These are phyloP conservation scores for Nycteola revayana DNA, from an alignment of 2,888 invertebrate genomes.

Conservation along the genomic window DNA sequence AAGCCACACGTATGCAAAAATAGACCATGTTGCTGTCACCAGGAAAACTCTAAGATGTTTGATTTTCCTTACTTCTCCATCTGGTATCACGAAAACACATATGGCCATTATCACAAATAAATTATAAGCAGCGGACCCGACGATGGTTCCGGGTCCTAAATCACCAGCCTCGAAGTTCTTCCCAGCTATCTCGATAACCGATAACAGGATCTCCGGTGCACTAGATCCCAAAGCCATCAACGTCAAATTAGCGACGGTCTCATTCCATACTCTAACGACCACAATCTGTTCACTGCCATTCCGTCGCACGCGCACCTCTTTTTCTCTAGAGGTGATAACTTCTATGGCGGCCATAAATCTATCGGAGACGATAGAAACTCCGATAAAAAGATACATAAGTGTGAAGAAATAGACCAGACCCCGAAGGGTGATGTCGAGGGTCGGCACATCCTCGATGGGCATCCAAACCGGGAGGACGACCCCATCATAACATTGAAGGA, in stretches of 20 bases:
- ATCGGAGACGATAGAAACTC: conserved; percentile 99
- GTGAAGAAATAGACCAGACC: conserved; percentile 94
- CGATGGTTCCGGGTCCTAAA: conserved; percentile 98
- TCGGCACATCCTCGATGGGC: conserved; percentile 89
- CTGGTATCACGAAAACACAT: conserved; percentile 95
- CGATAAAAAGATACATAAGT: conserved; percentile 97
- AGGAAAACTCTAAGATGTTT: conserved; percentile 98
- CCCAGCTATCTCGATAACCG: conserved; percentile 98
- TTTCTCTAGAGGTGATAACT: conserved; percentile 98
- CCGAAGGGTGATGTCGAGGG: conserved; percentile 90
- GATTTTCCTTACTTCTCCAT: conserved; percentile 94
- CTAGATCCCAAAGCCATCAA: conserved; percentile 99
- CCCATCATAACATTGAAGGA: conserved; percentile 88
- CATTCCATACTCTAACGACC: conserved; percentile 98
- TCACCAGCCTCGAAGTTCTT: conserved; percentile 98
- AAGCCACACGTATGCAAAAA: conserved; percentile 99
- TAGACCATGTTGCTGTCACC: conserved; percentile 98
- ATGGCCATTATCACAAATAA: conserved; percentile 98
- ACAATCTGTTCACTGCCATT: conserved; percentile 95
- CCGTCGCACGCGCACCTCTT: conserved; percentile 95
- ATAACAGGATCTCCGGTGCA: conserved; percentile 98
- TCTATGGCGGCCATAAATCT: conserved; percentile 99
- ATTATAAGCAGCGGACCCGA: conserved; percentile 99
- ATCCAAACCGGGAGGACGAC: conserved; percentile 94
- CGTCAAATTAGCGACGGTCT: conserved; percentile 98